These are phyloP conservation scores for Onychorhynchus coronatus DNA, from an alignment of 2,113 vertebrate species.

Conservation along the genomic window DNA sequence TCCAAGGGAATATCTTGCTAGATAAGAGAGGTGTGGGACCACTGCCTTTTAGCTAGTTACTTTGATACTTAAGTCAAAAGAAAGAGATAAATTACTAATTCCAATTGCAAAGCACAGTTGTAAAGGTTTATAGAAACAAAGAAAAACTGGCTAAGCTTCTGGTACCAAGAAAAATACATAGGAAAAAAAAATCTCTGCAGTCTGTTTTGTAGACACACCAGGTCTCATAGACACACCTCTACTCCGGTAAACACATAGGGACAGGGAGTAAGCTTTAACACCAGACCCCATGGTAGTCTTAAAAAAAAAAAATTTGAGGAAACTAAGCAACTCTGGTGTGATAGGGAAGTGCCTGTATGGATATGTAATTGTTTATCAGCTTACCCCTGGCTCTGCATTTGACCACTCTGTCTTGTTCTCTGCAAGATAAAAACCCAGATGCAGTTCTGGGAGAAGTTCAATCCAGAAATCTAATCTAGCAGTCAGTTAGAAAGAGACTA, in stretches of 20 bases:
- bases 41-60: not conserved
- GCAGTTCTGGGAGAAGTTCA: not conserved
- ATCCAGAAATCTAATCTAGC: not conserved
- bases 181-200: not conserved
- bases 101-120: not conserved
- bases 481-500: not conserved
- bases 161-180: not conserved
- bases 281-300: not conserved
- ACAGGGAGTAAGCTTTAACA: not conserved
- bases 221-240: not conserved
- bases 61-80: not conserved
- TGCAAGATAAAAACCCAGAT: not conserved
- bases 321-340: not conserved
- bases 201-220: not conserved
- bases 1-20: not conserved
- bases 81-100: not conserved
- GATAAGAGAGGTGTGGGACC: not conserved
- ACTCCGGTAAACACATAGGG: not conserved
- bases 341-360: not conserved
- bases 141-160: not conserved
- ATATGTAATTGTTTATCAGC: not conserved
- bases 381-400: not conserved
- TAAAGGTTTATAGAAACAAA: not conserved
- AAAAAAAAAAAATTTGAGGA: not conserved
- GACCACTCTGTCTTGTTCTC: not conserved